Evolutionary conservation across 2,888 invertebrate genomes (phyloP), one percentile per base, ranked within the genome.

Genomic region (Ceriagrion tenellum): DNA sequence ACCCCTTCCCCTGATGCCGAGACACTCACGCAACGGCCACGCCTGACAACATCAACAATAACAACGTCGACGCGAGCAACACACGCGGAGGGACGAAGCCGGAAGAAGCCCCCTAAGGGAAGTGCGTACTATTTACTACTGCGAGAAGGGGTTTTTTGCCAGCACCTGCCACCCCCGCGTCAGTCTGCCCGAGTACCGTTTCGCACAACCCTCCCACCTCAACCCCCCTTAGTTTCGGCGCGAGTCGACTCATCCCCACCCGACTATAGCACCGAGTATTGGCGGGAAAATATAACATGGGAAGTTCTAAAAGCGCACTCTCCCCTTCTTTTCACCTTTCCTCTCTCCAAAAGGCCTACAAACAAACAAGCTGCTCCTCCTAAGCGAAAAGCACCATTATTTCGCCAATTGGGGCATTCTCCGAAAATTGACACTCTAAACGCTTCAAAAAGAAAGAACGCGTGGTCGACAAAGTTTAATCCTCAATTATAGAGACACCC

Each of bases 131-230:
- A 20, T 12, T 35, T 30, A 40, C 35, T n/a, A 6, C 18, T 35
- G 12, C 69, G 69, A n/a, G 13, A 18, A 47, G 47, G 18, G 88
- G 88, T 10, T 23, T 35, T 40, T 88, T 16, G 89, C 55, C 55
- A 13, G 55, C 89, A 89, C 89, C 89, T 89, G 89, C 89, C 89
- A 40, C 81, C 81, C 81, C 81, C 89, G 55, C 89, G 55, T 89
- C 55, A 13, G 55, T 89, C 89, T 89, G n/a, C 55, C 47, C 55
- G 26, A n/a, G n/a, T 55, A 89, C 89, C 89, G 55, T 55, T 89
- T 89, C 26, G 47, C 55, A 89, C 55, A 55, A 0, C 55, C 55
- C 26, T 47, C 69, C 69, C 69, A 4, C 63, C 63, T 13, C 69
- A 6, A 81, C 3, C 81, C 69, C 69, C 81, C 81, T 81, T 81